Evolutionary conservation across 2,113 vertebrate genomes (phyloP), one percentile per base, ranked within the genome.

Genomic region (Coregonus clupeaformis): DNA sequence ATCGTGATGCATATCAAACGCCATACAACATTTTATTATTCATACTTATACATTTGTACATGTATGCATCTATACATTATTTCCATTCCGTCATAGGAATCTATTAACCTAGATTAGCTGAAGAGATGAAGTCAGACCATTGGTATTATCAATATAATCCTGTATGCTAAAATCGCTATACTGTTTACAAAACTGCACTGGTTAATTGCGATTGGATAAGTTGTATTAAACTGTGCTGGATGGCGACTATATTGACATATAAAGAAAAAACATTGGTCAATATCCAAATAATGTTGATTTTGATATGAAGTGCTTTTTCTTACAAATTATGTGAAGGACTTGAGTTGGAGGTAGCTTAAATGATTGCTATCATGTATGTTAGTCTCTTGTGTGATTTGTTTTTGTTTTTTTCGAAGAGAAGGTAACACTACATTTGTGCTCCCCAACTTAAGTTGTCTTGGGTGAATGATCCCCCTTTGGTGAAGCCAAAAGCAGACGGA

Each of bases 21-120:
- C 55, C 70, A 77, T 76, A 45, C 52, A 22, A 30, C 64, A 49
- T 70, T 67, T 32, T 47, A 11, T 68, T 22, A 14, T 62, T 22
- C 3, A 3, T 68, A 13, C 18, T 9, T 67, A 32, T 67, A 36
- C 65, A 16, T 68, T n/a, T 47, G 11, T 68, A 24, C 36, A 45
- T 49, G 52, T 73, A 76, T 88, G 63, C 77, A n/a, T 78, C 77
- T 77, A 65, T 85, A 71, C 65, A 84, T 86, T 45, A n/a, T 86
- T 86, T 20, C 13, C 24, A 76, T 64, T 74, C 67, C 60, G 55
- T 74, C 11, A 69, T 74, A 78, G 47, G 60, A 77, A 3, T 25
- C 69, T 18, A 18, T 75, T 13, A 76, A 64, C 68, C 76, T 57
- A 75, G 16, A 52, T 73, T 1, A 6, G 75, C 77, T 75, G 59